Evolutionary conservation across 2,797 vertebrate species (phyloP).

Genomic region (Tapirus indicus): DNA sequence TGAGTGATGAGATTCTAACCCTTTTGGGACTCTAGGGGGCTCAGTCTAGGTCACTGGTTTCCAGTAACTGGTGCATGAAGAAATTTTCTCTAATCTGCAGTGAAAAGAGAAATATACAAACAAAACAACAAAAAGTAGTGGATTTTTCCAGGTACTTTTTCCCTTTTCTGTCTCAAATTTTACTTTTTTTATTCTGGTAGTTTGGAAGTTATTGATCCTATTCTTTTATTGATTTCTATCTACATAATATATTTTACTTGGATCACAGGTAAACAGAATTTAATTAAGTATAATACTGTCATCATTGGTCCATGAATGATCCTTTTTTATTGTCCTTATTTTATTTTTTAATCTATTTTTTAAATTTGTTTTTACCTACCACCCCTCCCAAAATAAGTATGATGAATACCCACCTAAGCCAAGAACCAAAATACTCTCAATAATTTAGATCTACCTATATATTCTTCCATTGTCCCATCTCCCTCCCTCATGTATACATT

Average conservation of each 20-base stretch:
- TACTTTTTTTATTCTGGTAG: neutral
- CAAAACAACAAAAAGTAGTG: neutral
- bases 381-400: neutral
- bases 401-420: constrained; percentile 15
- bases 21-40: neutral
- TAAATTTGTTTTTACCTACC: constrained; percentile 34
- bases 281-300: constrained; percentile 8
- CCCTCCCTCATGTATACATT: neutral
- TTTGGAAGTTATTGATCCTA: neutral
- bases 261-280: neutral
- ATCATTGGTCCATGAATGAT: neutral
- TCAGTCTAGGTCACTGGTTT: constrained; percentile 19
- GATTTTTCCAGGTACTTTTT: neutral
- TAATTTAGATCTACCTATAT: neutral
- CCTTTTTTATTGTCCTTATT: neutral
- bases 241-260: neutral
- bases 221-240: neutral
- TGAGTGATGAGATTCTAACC: neutral
- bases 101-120: neutral
- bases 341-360: constrained; percentile 32
- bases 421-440: neutral
- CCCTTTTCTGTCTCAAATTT: neutral
- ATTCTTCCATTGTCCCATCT: neutral
- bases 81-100: neutral
- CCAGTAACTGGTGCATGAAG: constrained; percentile 7